Conservation (phyloP, 2,113 vertebrate species). For the Cettia cetti region DNA sequence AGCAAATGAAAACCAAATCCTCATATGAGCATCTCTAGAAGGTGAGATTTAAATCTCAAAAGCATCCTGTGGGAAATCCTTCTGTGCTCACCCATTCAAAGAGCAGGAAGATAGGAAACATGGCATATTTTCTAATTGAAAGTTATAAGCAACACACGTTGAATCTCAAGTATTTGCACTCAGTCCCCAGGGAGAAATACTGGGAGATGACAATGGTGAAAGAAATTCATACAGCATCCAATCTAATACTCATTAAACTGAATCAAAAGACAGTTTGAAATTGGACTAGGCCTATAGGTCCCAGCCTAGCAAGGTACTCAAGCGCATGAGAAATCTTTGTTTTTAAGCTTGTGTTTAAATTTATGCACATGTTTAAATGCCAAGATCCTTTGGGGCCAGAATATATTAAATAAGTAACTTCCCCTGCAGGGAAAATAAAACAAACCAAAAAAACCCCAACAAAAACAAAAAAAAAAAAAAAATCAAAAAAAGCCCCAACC, state of each 20-base stretch:
- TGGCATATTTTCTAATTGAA: not conserved
- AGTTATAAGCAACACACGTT: not conserved
- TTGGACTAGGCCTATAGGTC: not conserved
- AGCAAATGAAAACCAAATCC: not conserved
- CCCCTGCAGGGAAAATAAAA: not conserved
- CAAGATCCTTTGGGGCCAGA: not conserved
- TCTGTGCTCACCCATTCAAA: not conserved
- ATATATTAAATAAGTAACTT: not conserved
- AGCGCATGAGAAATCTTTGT: not conserved
- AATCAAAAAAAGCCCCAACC: not conserved
- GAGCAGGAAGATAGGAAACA: not conserved
- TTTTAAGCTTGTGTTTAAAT: not conserved
- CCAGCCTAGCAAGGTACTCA: not conserved
- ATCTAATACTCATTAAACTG: constrained; percentile 11
- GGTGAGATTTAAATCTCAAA: constrained; percentile 35
- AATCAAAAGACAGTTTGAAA: not conserved
- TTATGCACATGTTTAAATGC: not conserved
- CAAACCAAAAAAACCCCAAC: too few relatives aligned
- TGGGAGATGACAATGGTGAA: not conserved
- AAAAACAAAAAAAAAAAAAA: not conserved
- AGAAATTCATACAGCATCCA: not conserved
- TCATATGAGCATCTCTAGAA: not conserved
- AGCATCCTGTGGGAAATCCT: not conserved
- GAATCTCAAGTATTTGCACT: constrained; percentile 17
- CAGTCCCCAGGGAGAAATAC: not conserved